phyloP scores from a whole-genome alignment of 2,888 invertebrate species.

The Poecilobothrus nobilitatus region DNA sequence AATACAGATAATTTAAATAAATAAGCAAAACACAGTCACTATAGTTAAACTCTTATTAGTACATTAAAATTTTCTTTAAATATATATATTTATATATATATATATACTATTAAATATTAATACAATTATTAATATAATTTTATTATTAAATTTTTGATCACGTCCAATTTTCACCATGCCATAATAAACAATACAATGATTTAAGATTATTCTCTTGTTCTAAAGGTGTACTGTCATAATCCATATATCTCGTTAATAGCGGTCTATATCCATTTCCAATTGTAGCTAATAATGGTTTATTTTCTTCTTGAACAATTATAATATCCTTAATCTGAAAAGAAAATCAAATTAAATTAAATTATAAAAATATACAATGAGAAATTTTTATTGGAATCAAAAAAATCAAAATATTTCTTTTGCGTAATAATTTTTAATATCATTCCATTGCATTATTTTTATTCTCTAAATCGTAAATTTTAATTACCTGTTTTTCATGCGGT shows the following conservation, averaged over 20 bases:
- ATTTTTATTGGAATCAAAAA: neutral
- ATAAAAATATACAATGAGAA: constrained; percentile 7
- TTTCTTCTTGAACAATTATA: constrained; percentile 48
- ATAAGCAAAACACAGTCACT: neutral
- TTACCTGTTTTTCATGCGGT: constrained; percentile 77
- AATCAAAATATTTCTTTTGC: neutral
- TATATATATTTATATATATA: too few relatives aligned
- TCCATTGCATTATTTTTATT: too few relatives aligned
- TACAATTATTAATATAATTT: neutral
- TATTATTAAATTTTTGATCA: neutral
- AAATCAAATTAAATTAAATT: constrained; percentile 30
- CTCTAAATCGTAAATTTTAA: too few relatives aligned
- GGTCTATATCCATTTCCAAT: constrained; percentile 80
- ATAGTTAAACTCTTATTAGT: neutral
- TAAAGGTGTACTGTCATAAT: constrained; percentile 33
- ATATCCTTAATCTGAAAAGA: constrained; percentile 52
- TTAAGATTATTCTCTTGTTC: neutral
- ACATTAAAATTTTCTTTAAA: neutral
- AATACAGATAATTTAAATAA: neutral
- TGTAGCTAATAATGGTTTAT: constrained; percentile 56
- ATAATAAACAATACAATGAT: neutral
- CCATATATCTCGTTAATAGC: constrained; percentile 56
- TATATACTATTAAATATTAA: neutral
- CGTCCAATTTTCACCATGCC: constrained; percentile 6
- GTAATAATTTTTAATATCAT: too few relatives aligned